Evolutionary conservation across 2,797 vertebrate genomes (phyloP).

Genomic region (Peromyscus aztecus): DNA sequence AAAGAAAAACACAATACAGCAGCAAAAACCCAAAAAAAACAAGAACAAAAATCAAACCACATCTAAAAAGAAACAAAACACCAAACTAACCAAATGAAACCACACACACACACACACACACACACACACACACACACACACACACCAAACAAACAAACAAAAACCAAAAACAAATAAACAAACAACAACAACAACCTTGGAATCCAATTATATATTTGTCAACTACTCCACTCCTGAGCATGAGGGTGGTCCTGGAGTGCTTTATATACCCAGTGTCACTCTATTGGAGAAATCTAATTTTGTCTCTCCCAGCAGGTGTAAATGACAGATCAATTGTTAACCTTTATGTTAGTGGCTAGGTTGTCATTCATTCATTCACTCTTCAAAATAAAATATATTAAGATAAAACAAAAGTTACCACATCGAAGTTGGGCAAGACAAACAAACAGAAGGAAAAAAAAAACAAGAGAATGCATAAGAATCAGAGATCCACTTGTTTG

Average conservation of each 20-base stretch:
- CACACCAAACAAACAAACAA: too few relatives aligned
- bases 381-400: not conserved
- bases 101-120: not conserved
- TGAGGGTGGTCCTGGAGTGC: too few relatives aligned
- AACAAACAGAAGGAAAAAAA: not conserved
- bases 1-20: not conserved
- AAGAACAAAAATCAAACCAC: not conserved
- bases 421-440: not conserved
- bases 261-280: not conserved
- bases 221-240: not conserved
- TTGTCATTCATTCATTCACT: too few relatives aligned
- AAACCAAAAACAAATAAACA: not conserved
- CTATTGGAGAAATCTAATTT: not conserved
- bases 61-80: not conserved
- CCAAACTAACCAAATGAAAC: not conserved
- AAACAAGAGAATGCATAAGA: not conserved
- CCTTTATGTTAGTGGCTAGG: not conserved
- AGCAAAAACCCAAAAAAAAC: not conserved
- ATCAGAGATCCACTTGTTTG: not conserved
- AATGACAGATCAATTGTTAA: not conserved
- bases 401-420: too few relatives aligned
- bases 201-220: too few relatives aligned
- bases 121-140: not conserved
- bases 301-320: not conserved
- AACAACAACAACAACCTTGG: not conserved